These are phyloP conservation scores for Dufourea novaeangliae DNA, from an alignment of 1,140 invertebrate genomes.

Conservation along the genomic window DNA sequence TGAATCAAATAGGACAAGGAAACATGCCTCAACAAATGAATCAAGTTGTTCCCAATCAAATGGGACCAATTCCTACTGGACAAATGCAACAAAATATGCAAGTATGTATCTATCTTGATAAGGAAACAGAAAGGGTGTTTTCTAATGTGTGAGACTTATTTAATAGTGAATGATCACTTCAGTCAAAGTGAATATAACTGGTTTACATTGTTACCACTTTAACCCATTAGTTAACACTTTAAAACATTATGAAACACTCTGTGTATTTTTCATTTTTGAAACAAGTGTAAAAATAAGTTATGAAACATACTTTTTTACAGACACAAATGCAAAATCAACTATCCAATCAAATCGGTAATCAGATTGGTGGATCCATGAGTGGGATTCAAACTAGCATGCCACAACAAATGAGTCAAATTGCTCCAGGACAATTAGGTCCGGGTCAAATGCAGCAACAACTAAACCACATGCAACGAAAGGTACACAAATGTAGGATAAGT, in stretches of 20 bases:
- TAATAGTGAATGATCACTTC: too few relatives aligned
- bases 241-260: neutral
- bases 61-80: constrained; percentile 72
- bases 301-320: constrained; percentile 38
- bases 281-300: constrained; percentile 8
- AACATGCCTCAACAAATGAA: constrained; percentile 77
- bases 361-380: constrained; percentile 78
- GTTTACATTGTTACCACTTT: neutral
- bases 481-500: constrained; percentile 12
- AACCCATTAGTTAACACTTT: too few relatives aligned
- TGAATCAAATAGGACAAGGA: constrained; percentile 77
- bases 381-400: constrained; percentile 79
- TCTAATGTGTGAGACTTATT: too few relatives aligned
- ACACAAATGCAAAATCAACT: constrained; percentile 81
- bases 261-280: neutral
- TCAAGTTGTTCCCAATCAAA: constrained; percentile 75
- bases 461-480: constrained; percentile 79
- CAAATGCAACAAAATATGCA: constrained; percentile 79
- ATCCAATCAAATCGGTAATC: constrained; percentile 80
- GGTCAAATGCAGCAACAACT: constrained; percentile 84
- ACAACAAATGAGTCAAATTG: constrained; percentile 80
- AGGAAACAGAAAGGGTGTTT: neutral
- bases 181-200: neutral
- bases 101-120: constrained; percentile 53
- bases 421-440: constrained; percentile 81